These are phyloP conservation scores for Microcaecilia unicolor DNA, from an alignment of 2,797 vertebrate genomes.

Conservation along the genomic window DNA sequence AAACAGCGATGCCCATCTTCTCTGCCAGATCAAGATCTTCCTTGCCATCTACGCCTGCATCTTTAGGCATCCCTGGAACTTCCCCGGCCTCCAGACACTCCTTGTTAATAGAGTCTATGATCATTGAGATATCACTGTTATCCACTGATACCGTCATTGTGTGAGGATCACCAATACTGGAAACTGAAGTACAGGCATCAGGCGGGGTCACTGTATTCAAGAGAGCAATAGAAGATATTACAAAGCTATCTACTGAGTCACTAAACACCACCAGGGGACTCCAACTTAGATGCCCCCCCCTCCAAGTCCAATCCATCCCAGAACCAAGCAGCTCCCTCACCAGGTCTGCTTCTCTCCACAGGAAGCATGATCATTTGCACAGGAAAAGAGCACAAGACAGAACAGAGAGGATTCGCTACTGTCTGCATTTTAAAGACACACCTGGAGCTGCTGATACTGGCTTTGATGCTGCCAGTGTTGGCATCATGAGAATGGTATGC, in stretches of 20 bases:
- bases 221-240: conserved; percentile 13
- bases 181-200: conserved; percentile 56
- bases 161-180: conserved; percentile 57
- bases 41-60: conserved; percentile 64
- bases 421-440: too few relatives aligned
- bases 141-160: conserved; percentile 68
- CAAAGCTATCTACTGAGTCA: too few relatives aligned
- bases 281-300: too few relatives aligned
- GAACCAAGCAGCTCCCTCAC: conserved; percentile 3
- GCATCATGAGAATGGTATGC: conserved; percentile 74
- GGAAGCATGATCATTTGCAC: too few relatives aligned
- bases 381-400: too few relatives aligned
- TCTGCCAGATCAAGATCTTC: conserved; percentile 78
- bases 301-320: too few relatives aligned
- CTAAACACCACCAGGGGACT: too few relatives aligned
- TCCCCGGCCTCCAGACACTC: conserved; percentile 61
- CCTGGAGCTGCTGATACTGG: conserved; percentile 57
- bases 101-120: conserved; percentile 70
- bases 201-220: conserved; percentile 53
- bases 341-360: too few relatives aligned
- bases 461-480: too few relatives aligned
- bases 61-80: conserved; percentile 47
- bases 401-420: too few relatives aligned
- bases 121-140: conserved; percentile 70
- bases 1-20: conserved; percentile 74